Base-by-base conservation (phyloP, 1,140 invertebrate species). In the Aphaenogaster floridana region DNA sequence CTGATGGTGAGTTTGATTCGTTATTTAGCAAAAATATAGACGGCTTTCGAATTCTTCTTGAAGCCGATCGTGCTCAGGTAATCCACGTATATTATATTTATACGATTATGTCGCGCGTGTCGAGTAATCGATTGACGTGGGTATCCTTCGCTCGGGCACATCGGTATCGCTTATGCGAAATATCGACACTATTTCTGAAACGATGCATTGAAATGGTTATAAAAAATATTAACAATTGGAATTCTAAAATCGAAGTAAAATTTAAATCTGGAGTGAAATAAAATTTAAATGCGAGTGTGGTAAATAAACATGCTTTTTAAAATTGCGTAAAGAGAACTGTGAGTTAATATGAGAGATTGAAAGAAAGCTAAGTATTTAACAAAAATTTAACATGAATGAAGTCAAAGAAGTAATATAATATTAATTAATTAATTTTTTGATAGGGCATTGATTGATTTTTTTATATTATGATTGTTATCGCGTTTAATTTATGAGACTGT, bases 141-240 rank as follows among this genome's bases (percentile, higher is more conserved):
- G 42, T 21, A 57, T 71, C 8, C 13, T 76, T 61, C 28, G 28
- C 17, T 68, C 78, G 45, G 15, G 63, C 52, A 50, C 54, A 76
- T 39, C 39, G 21, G 17, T 48, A 39, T 81, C 39, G 66, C n/a
- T 48, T 61, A 50, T n/a, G 80, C 15, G 54, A 83, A 59, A 39
- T 76, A 54, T 48, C n/a, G 42, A 79, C 15, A 21, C 42, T 13
- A 61, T 21, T 83, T 69, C 48, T 59, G 54, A 34, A 57, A 57
- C 11, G 52, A 48, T 28, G 52, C 52, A 13, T 61, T 21, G 28
- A 45, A 83, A 39, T 39, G 42, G 42, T 11, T 61, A 36, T 57
- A 76, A 21, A 68, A 50, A 63, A 61, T 84, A 74, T 84, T 84
- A 54, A 84, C 39, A 50, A 84, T 84, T 48, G 69, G 80, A 84